Conservation (phyloP, 2,888 invertebrate genomes). For the Yponomeuta cagnagella region DNA sequence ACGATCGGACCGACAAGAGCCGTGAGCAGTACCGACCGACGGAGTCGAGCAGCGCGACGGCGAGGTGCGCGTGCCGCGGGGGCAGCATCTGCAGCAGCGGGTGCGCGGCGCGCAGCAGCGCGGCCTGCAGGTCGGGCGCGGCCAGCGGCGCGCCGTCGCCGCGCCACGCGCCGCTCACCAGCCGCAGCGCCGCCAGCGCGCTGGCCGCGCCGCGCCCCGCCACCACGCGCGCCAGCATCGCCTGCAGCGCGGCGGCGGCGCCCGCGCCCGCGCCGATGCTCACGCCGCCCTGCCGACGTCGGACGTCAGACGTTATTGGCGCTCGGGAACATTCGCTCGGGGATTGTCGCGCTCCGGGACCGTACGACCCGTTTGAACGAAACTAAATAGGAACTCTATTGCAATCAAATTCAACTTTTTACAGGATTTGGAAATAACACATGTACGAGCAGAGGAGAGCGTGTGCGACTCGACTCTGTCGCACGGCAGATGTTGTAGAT, state of each 20-base stretch:
- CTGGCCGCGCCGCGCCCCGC: slow-evolving; percentile 48
- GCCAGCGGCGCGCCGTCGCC: slow-evolving; percentile 76
- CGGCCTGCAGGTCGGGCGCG: slow-evolving; percentile 42
- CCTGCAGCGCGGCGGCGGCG: slow-evolving; percentile 51
- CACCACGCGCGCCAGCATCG: slow-evolving; percentile 54
- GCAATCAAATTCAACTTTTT: too few species aligned
- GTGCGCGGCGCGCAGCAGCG: slow-evolving; percentile 81
- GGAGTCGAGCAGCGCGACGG: slow-evolving; percentile 83
- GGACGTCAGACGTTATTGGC: too few species aligned
- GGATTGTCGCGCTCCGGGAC: too few species aligned
- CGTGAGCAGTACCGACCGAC: slow-evolving; percentile 41
- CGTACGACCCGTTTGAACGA: too few species aligned
- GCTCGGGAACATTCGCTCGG: too few species aligned
- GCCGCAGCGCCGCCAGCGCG: slow-evolving; percentile 43
- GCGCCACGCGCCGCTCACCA: slow-evolving; percentile 80
- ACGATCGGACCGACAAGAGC: too few species aligned
- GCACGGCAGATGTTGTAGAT: too few species aligned
- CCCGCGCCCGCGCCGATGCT: slow-evolving; percentile 57
- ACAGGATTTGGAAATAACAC: too few species aligned
- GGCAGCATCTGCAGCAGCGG: slow-evolving; percentile 81
- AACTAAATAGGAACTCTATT: too few species aligned
- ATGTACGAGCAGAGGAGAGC: too few species aligned
- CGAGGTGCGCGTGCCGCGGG: slow-evolving; percentile 79
- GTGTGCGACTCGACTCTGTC: too few species aligned
- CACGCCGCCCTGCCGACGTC: slow-evolving; percentile 44